Percentiles rank a stretch among this genome's conserved stretches.
phyloP scores from a whole-genome alignment of 1,140 invertebrate species.

The Caenorhabditis tropicalis region DNA sequence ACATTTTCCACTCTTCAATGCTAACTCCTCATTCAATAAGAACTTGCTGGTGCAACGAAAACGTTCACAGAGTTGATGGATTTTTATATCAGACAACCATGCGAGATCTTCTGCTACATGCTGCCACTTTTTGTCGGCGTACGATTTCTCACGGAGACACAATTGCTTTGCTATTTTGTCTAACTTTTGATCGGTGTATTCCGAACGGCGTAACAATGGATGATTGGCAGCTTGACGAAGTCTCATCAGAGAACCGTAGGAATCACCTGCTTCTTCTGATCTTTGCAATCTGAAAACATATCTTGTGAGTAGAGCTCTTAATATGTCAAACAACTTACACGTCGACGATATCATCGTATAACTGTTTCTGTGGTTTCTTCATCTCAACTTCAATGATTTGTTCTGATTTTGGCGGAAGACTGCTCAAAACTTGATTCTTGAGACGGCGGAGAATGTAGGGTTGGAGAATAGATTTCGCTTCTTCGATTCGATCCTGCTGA shows the following conservation, averaged over 20 bases:
- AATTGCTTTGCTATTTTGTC: constrained; percentile 80
- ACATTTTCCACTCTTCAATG: constrained; percentile 76
- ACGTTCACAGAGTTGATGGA: constrained; percentile 80
- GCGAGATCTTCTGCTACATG: constrained; percentile 86
- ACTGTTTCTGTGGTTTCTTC: constrained; percentile 78
- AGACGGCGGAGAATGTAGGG: constrained; percentile 91
- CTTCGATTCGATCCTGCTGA: constrained; percentile 74
- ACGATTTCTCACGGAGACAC: constrained; percentile 76
- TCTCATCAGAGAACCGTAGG: constrained; percentile 85
- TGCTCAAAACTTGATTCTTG: constrained; percentile 81
- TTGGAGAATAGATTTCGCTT: constrained; percentile 93
- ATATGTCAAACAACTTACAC: constrained; percentile 34
- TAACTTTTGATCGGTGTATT: constrained; percentile 81
- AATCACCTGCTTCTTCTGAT: constrained; percentile 74
- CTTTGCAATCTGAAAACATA: constrained; percentile 7
- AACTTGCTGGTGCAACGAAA: constrained; percentile 69
- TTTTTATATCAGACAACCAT: constrained; percentile 88
- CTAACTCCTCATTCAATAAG: constrained; percentile 72
- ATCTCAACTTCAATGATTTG: constrained; percentile 78
- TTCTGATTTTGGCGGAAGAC: constrained; percentile 81
- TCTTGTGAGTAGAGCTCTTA: not conserved
- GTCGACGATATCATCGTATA: constrained; percentile 81
- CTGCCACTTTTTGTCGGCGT: constrained; percentile 82
- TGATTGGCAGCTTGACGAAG: constrained; percentile 88
- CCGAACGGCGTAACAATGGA: constrained; percentile 81